Evolutionary conservation across 2,888 invertebrate genomes (phyloP).

Genomic region (Lepidonotus clava): DNA sequence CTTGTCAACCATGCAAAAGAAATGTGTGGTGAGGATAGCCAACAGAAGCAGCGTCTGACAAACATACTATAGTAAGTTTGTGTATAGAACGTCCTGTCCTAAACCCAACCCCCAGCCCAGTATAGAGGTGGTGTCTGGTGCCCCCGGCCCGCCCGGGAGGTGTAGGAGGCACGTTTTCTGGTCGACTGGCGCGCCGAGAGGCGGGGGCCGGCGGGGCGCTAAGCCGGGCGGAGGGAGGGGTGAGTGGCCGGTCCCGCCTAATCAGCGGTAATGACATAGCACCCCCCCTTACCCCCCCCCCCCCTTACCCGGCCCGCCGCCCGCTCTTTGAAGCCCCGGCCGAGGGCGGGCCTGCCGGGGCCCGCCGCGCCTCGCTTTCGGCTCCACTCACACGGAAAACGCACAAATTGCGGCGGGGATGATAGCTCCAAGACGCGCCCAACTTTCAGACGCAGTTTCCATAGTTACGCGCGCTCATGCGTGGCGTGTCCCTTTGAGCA

Average conservation of each 20-base stretch:
- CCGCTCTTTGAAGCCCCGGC: background rate
- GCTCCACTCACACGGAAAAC: constrained; percentile 28
- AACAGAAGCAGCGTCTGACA: too few relatives aligned
- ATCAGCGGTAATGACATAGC: background rate
- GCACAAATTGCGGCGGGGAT: constrained; percentile 28
- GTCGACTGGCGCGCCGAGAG: too few relatives aligned
- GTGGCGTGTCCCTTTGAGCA: background rate
- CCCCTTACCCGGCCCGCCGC: background rate
- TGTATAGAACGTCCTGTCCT: too few relatives aligned
- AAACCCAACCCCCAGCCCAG: too few relatives aligned
- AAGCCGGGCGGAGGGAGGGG: too few relatives aligned
- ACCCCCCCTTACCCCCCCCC: background rate
- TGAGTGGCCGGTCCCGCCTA: background rate
- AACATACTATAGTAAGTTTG: too few relatives aligned
- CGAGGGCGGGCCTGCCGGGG: background rate
- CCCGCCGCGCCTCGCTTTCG: background rate
- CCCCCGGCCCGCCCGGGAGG: too few relatives aligned
- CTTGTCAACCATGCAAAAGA: too few relatives aligned
- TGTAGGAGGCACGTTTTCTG: too few relatives aligned
- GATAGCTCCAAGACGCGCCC: constrained; percentile 15
- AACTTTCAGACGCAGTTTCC: background rate
- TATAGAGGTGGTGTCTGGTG: too few relatives aligned
- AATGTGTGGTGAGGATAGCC: too few relatives aligned
- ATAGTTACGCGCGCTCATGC: background rate
- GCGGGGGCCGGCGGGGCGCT: too few relatives aligned